Conservation (phyloP, 1,140 invertebrate species). For the Drosophila varians region DNA sequence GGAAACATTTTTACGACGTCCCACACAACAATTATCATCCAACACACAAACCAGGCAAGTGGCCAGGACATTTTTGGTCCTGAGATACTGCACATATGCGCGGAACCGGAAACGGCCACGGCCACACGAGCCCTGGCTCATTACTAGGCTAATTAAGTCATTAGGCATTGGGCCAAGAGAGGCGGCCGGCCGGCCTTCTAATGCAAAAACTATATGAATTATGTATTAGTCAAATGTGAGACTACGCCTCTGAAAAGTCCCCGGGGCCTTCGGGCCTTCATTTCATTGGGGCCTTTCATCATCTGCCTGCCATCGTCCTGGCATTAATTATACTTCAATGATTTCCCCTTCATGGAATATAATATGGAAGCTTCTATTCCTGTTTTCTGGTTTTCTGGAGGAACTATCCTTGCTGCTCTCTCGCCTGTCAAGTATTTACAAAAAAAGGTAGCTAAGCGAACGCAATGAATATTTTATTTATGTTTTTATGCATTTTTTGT, state of each 20-base stretch:
- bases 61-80: constrained; percentile 11
- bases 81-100: constrained; percentile 18
- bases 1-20: constrained; percentile 73
- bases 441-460: constrained; percentile 55
- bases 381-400: no score
- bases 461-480: constrained; percentile 68
- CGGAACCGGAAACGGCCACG: not conserved
- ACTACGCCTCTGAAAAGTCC: not conserved
- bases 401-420: no score
- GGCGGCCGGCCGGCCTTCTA: constrained; percentile 9
- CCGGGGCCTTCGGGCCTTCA: not conserved
- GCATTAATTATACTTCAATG: constrained; percentile 76
- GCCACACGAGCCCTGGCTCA: constrained; percentile 19
- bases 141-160: constrained; percentile 80
- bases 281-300: constrained; percentile 30
- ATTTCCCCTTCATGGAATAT: constrained; percentile 66
- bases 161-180: constrained; percentile 62
- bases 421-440: no score
- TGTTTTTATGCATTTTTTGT: constrained; percentile 67
- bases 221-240: constrained; percentile 60
- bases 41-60: constrained; percentile 8
- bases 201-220: constrained; percentile 77
- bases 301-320: constrained; percentile 34
- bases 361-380: no score
- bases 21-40: constrained; percentile 56